These are phyloP conservation scores for Irena cyanogastra DNA, from an alignment of 2,113 vertebrate genomes.

Conservation along the genomic window DNA sequence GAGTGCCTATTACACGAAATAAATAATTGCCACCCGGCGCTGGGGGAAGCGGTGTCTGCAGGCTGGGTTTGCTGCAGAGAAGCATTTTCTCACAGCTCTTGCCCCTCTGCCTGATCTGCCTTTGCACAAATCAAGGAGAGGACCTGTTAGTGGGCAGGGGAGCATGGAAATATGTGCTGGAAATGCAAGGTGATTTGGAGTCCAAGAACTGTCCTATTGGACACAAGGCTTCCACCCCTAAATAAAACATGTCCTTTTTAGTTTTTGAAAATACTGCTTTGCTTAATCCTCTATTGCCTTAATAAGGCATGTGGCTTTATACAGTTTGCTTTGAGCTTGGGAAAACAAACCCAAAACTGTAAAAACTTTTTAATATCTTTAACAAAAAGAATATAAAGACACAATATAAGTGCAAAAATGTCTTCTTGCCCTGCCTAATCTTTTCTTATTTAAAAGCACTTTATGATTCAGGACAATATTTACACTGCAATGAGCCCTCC, in stretches of 20 bases:
- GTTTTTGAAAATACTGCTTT: neutral
- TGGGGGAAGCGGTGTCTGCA: neutral
- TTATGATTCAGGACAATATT: neutral
- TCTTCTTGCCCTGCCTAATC: neutral
- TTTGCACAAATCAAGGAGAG: neutral
- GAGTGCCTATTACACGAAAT: neutral
- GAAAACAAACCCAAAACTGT: neutral
- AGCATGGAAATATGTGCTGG: accelerated
- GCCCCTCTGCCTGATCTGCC: neutral
- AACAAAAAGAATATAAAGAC: neutral
- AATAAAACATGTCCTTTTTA: neutral
- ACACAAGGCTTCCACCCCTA: neutral
- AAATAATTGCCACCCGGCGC: neutral
- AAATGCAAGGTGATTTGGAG: neutral
- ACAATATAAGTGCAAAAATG: neutral
- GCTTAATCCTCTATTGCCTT: neutral
- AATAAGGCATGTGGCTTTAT: neutral
- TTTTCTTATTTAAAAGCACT: neutral
- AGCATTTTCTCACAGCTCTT: neutral
- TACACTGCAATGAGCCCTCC: neutral
- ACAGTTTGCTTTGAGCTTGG: neutral
- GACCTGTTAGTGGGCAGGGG: neutral
- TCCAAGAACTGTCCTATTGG: neutral
- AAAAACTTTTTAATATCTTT: neutral
- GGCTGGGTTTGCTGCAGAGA: neutral